Percentiles rank a stretch among this genome's conserved stretches.
phyloP scores from a whole-genome alignment of 2,797 vertebrate genomes.

The Tolypeutes matacus region DNA sequence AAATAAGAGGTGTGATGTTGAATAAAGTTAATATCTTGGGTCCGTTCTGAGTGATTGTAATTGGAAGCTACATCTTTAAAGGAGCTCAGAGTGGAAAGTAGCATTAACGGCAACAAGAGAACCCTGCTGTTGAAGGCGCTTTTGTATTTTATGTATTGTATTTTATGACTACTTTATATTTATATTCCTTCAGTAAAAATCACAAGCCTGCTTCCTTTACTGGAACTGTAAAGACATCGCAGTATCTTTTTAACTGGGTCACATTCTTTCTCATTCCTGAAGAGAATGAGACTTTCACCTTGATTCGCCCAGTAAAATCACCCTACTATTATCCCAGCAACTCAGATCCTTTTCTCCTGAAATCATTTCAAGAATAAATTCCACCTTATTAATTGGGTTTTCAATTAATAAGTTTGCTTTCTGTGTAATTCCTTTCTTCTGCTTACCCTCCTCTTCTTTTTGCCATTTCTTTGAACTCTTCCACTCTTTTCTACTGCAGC shows the following conservation, averaged over 20 bases:
- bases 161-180: not conserved
- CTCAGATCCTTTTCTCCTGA: not conserved
- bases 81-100: not conserved
- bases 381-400: not conserved
- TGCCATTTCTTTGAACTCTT: too few species aligned
- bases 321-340: rapidly evolving
- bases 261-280: not conserved
- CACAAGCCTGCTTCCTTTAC: not conserved
- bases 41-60: not conserved
- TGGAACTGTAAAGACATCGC: not conserved
- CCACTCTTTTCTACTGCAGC: rapidly evolving
- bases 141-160: rapidly evolving
- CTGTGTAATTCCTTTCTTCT: rapidly evolving
- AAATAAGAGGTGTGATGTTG: too few species aligned
- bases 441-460: not conserved
- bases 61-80: not conserved
- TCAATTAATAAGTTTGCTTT: rapidly evolving
- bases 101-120: too few species aligned
- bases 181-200: not conserved
- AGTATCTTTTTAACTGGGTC: not conserved
- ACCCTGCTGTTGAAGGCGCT: rapidly evolving
- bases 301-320: too few species aligned
- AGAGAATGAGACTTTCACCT: not conserved
- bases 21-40: too few species aligned
- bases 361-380: not conserved